Percentiles rank a stretch among this genome's conserved stretches.
phyloP scores from a whole-genome alignment of 2,797 vertebrate genomes.

The Eptatretus atami region DNA sequence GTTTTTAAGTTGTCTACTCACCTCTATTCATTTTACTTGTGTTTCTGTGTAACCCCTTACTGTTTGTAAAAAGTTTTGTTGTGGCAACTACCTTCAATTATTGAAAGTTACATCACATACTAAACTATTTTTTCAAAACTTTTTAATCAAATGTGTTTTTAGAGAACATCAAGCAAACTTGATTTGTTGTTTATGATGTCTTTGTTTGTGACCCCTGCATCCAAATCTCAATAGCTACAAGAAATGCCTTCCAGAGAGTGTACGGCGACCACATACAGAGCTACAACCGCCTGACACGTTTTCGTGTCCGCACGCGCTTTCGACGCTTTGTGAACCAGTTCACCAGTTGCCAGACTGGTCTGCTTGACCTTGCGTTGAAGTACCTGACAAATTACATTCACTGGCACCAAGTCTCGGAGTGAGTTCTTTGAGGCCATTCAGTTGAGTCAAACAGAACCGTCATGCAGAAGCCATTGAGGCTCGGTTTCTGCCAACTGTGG shows the following conservation, averaged over 20 bases:
- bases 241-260: conserved; percentile 33
- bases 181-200: neutral
- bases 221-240: conserved; percentile 34
- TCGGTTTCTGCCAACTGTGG: conserved; percentile 28
- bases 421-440: conserved; percentile 26
- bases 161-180: no score
- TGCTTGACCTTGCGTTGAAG: conserved; percentile 37
- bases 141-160: no score
- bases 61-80: no score
- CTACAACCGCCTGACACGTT: conserved; percentile 33
- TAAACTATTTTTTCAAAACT: no score
- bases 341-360: conserved; percentile 21
- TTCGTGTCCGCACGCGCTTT: conserved; percentile 32
- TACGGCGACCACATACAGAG: conserved; percentile 35
- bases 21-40: no score
- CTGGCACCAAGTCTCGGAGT: conserved; percentile 17
- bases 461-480: conserved; percentile 16
- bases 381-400: conserved; percentile 47
- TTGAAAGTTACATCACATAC: no score
- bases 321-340: conserved; percentile 26
- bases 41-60: no score
- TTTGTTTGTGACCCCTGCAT: neutral
- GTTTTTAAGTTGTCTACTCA: no score
- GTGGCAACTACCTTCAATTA: no score
- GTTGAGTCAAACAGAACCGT: conserved; percentile 19